Base-by-base conservation (phyloP, 2,797 vertebrate species). In the Thamnophis elegans region DNA sequence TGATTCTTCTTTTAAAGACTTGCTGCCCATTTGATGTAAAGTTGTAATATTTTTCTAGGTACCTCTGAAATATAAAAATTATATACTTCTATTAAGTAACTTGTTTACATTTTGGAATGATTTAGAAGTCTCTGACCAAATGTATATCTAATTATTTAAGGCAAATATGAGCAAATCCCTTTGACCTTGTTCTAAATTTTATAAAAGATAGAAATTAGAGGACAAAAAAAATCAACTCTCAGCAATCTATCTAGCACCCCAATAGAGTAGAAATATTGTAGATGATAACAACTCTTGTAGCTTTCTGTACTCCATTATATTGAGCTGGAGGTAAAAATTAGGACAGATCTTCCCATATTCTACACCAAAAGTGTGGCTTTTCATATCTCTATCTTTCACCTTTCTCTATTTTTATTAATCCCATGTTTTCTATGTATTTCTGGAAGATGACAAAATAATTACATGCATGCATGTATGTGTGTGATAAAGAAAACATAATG, bases 31-130 rank as follows among this genome's bases (percentile, higher is more conserved):
- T 90, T 93, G 93, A 92, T 59, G 93, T 96, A 36, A 98, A 96
- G 92, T 97, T 96, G 91, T 96, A 98, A 91, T 98, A 97, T 26
- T 91, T 97, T 95, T 97, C 97, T 91, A 98, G 95, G 91, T 98
- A 98, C 32, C 55, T 95, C 98, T 98, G 95, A 14, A 68, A 90
- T 89, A 82, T 14, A 88, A 88, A 8, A 36, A 93, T 26, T 9
- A 2, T 85, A 53, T 22, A 53, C 1, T 42, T 58, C 26, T 7
- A 7, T 55, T 87, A 26, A 0, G 53, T 55, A 47, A 13, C 22
- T 55, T 93, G 36, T 65, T 54, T 42, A 32, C 16, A 56, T 92
- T 32, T 88, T 93, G 89, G 28, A 73, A 90, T 0, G 60, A n/a
- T 85, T 36, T 85, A 0, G 59, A 0, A 36, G 0, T 22, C 2